Evolutionary conservation across 2,113 vertebrate genomes (phyloP), one percentile per base, ranked within the genome.

Genomic region (Salvator merianae): DNA sequence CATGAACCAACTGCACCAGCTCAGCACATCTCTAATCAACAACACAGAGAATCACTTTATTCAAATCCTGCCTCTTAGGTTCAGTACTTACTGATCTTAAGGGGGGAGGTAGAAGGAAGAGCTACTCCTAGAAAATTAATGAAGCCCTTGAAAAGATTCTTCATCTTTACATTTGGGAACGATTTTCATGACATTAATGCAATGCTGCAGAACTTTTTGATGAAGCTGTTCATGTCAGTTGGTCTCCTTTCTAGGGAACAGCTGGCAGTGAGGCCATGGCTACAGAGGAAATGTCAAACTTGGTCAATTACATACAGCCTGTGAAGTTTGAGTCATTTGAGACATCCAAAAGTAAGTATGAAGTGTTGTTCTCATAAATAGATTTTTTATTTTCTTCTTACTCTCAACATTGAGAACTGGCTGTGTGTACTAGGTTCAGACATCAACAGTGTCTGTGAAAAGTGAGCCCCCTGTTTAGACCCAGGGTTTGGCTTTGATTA

Each of bases 271-370:
- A 99, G 89, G 98, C 98, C 0, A 98, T 98, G 93, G 98, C 98
- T 86, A 99, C 99, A 0, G 99, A 99, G 85, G 98, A 99, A 94
- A 99, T 99, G 99, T 99, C 99, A 86, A 99, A 98, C 94, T 95
- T 99, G 91, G 99, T 99, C 87, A 99, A 97, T 93, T 99, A 99
- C 92, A 97, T 99, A 91, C 99, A 99, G 87, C 99, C 99, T 0
- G 98, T 99, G 91, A 99, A 99, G 94, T 99, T 99, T 81, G 96
- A 98, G 93, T 97, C 96, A 59, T 99, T 99, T 71, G 98, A 99
- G 92, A 95, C 91, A 63, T 97, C 98, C 73, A 99, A 99, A 97
- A 99, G 99, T 99, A 96, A 97, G 96, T 92, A 87, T 86, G 20
- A 24, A 85, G 40, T 70, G 32, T 2, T 36, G 85, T 65, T 24